Evolutionary conservation across 2,888 invertebrate genomes (phyloP), one percentile per base, ranked within the genome.

Genomic region (Macropis europaea): DNA sequence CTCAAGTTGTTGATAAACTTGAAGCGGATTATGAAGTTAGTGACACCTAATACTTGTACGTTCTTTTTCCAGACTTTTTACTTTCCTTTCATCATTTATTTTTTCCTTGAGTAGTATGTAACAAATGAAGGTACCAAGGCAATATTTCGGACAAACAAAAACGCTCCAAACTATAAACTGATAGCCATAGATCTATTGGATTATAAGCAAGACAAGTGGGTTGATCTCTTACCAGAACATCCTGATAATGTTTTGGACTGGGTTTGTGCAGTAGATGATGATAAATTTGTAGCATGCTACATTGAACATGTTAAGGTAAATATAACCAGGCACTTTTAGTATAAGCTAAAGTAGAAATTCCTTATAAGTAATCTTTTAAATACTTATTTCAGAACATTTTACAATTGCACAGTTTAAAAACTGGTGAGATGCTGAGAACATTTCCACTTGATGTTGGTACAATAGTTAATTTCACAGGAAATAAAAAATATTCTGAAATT

Each of bases 11-110:
- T 57, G 94, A 94, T 85, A 95, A 96, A 89, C 95, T 98, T 89
- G 97, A 98, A 90, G 96, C 97, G 0, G 98, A 98, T 90, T 99
- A 97, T 90, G 96, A 97, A 91, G 97, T 97, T 87, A 87, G 89
- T 79, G 52, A 19, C 11, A 32, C 28, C 28, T 62, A 50, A 60
- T 19, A 30, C 42, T 17, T 34, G 53, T 6, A 63, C n/a, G n/a
- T n/a, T 67, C 43, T 61, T 38, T 56, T 40, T 26, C 22, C 4
- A 11, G 6, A 9, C 2, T 47, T 54, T n/a, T n/a, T 11, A 30
- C 30, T n/a, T 50, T 40, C 36, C 15, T 19, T 67, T 60, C 47
- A 47, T 38, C 11, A 28, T 11, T 40, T 11, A 11, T 40, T 43
- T 32, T n/a, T 13, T 47, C 13, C 17, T 59, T 48, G 13, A 57